Percentiles rank a stretch among this genome's conserved stretches.
phyloP scores from a whole-genome alignment of 2,797 vertebrate genomes.

The Hipposideros larvatus region DNA sequence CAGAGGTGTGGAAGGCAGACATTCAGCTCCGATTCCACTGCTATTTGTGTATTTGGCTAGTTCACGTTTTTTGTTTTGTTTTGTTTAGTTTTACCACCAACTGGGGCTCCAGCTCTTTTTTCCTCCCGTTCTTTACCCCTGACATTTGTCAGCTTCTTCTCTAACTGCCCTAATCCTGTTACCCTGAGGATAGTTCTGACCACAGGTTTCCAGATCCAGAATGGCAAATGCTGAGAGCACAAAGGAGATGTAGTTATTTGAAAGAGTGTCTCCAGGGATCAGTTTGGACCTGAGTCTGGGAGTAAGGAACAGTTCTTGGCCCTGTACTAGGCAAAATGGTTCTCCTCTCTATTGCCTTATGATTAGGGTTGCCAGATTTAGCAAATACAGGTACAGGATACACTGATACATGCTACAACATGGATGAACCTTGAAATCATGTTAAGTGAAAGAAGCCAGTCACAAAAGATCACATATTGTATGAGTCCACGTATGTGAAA shows the following conservation, averaged over 20 bases:
- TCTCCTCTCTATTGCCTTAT: no score
- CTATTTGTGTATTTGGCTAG: no score
- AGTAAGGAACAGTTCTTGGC: neutral
- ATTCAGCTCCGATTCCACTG: neutral
- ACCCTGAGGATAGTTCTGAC: neutral
- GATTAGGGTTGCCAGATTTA: neutral
- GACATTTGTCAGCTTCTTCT: neutral
- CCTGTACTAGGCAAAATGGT: neutral
- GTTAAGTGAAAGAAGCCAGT: neutral
- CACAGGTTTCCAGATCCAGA: neutral
- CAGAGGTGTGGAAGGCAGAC: neutral
- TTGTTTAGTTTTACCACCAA: neutral
- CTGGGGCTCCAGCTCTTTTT: neutral
- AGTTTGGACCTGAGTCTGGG: neutral
- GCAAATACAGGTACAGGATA: neutral
- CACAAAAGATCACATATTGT: neutral
- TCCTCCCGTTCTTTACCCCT: neutral
- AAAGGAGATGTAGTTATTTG: neutral
- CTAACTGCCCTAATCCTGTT: neutral
- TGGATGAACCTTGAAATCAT: neutral
- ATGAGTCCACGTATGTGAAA: neutral
- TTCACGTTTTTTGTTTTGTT: neutral
- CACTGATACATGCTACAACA: no score
- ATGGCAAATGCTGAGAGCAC: neutral
- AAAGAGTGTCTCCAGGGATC: neutral